Evolutionary conservation across 2,113 vertebrate genomes (phyloP).

Genomic region (Uropsilus gracilis): DNA sequence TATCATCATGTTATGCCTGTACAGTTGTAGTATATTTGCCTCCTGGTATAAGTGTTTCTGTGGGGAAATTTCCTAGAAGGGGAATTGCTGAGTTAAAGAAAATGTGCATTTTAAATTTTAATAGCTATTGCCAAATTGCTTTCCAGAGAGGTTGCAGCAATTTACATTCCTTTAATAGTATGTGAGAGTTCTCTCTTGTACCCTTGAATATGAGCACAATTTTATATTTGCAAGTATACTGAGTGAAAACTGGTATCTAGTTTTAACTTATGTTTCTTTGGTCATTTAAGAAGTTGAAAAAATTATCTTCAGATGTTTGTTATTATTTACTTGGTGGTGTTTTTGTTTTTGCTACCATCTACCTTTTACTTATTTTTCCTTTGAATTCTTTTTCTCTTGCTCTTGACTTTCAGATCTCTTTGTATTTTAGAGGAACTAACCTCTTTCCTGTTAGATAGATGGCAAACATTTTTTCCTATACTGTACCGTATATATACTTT

Average conservation of each 20-base stretch:
- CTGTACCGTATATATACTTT: slow-evolving; percentile 8
- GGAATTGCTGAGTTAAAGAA: slow-evolving; percentile 40
- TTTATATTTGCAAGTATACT: slow-evolving; percentile 22
- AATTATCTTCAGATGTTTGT: neutral
- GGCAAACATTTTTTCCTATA: neutral
- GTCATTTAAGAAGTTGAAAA: neutral
- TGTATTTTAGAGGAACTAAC: neutral
- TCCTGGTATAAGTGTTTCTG: neutral
- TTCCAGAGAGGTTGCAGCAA: neutral
- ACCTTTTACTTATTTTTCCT: neutral
- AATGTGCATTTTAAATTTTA: slow-evolving; percentile 35
- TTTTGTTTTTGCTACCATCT: neutral
- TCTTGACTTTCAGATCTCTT: slow-evolving; percentile 6
- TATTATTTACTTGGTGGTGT: neutral
- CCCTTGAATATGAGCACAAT: neutral
- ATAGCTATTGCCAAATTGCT: slow-evolving; percentile 23
- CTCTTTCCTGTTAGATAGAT: neutral
- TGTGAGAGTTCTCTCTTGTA: neutral
- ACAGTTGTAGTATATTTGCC: neutral
- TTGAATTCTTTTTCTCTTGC: neutral
- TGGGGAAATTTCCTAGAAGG: slow-evolving; percentile 2
- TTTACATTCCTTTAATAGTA: neutral
- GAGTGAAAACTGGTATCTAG: neutral
- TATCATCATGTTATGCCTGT: neutral
- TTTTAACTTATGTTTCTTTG: slow-evolving; percentile 11